Evolutionary conservation across 2,888 invertebrate genomes (phyloP).

Genomic region (Philereme transversata): DNA sequence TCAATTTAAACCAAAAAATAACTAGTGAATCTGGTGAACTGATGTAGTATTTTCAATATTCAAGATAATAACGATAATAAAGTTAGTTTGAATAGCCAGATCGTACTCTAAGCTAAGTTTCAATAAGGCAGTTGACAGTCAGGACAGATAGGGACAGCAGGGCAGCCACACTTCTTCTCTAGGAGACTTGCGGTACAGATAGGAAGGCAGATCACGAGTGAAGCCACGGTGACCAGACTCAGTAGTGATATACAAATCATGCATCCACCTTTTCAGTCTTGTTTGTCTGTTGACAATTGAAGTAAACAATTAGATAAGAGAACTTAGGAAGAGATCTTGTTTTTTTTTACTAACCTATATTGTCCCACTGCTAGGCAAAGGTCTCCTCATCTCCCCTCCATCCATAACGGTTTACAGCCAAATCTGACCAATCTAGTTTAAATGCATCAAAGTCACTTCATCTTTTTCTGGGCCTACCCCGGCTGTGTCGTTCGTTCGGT

Average conservation of each 20-base stretch:
- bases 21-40: conserved; percentile 1
- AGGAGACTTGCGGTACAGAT: conserved; percentile 46
- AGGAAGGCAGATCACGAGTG: conserved; percentile 51
- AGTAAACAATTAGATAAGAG: neutral
- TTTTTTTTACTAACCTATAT: no score
- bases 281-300: conserved; percentile 28
- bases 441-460: no score
- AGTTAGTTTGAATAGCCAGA: neutral
- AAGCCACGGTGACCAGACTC: conserved; percentile 48
- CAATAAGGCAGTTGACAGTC: conserved; percentile 50
- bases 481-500: no score
- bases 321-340: no score
- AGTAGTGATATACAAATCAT: conserved; percentile 63
- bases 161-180: conserved; percentile 47
- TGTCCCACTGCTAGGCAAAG: no score
- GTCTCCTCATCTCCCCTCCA: no score
- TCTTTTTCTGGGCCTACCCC: no score
- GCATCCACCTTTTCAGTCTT: conserved; percentile 31
- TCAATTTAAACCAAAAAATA: conserved; percentile 1
- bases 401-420: no score
- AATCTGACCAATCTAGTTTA: no score
- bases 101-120: conserved; percentile 2
- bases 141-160: conserved; percentile 46
- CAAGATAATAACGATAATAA: neutral
- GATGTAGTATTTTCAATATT: neutral